These are phyloP conservation scores for Pteria penguin DNA, from an alignment of 2,888 invertebrate genomes.

Conservation along the genomic window DNA sequence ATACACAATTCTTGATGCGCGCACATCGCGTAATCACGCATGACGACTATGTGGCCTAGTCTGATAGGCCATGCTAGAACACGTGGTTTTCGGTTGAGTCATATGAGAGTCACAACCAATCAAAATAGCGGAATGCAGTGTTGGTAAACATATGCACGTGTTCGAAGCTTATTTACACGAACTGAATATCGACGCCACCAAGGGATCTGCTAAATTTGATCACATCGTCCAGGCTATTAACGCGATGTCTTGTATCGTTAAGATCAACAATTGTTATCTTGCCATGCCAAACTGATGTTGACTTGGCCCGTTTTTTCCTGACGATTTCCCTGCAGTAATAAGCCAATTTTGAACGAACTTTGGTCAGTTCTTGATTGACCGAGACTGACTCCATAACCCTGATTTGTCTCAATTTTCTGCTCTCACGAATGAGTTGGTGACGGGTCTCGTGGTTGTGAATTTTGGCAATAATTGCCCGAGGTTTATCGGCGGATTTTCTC, in stretches of 20 bases:
- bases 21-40: neutral
- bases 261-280: slow-evolving; percentile 2
- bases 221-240: slow-evolving; percentile 1
- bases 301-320: neutral
- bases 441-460: neutral
- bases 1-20: neutral
- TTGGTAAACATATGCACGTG: slow-evolving; percentile 9
- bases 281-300: neutral
- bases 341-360: neutral
- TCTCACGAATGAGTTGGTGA: slow-evolving; percentile 4
- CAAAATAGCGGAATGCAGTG: neutral
- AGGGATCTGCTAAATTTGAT: slow-evolving; percentile 2
- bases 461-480: slow-evolving; percentile 3
- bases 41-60: neutral
- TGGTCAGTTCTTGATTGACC: slow-evolving; percentile 8
- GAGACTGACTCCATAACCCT: neutral
- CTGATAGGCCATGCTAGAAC: neutral
- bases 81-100: neutral
- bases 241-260: neutral
- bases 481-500: neutral
- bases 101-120: neutral
- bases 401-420: slow-evolving; percentile 1
- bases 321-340: slow-evolving; percentile 14
- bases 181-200: slow-evolving; percentile 1
- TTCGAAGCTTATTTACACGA: neutral